Evolutionary conservation across 2,888 invertebrate species (phyloP).

Genomic region (Cotesia congregata): DNA sequence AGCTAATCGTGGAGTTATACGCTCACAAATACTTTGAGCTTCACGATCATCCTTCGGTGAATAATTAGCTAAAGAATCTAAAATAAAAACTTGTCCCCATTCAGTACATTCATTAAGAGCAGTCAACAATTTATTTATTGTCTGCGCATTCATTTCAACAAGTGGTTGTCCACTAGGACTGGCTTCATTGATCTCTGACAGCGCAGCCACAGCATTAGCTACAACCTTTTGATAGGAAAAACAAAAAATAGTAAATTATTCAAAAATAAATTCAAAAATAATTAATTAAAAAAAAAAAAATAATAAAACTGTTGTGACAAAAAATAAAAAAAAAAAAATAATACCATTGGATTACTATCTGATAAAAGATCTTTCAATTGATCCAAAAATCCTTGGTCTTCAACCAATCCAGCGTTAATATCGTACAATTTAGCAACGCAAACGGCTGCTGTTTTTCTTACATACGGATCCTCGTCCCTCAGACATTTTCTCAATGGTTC

Average conservation of each 20-base stretch:
- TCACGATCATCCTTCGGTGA: constrained; percentile 96
- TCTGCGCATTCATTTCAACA: constrained; percentile 97
- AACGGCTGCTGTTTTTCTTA: constrained; percentile 98
- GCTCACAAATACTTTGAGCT: constrained; percentile 97
- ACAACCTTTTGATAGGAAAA: constrained; percentile 71
- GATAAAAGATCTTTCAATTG: constrained; percentile 96
- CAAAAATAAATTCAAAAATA: background rate
- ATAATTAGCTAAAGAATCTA: constrained; percentile 98
- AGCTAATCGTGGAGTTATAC: constrained; percentile 96
- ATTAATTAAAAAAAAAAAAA: constrained; percentile 6
- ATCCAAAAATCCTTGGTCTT: constrained; percentile 95
- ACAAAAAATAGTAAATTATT: constrained; percentile 16
- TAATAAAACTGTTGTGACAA: background rate
- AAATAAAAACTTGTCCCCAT: constrained; percentile 98
- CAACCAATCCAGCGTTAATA: constrained; percentile 80
- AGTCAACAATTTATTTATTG: constrained; percentile 97
- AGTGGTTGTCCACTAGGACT: constrained; percentile 94
- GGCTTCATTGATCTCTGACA: constrained; percentile 98
- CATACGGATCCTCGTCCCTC: constrained; percentile 97
- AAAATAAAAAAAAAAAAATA: constrained; percentile 21
- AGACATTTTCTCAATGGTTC: constrained; percentile 96
- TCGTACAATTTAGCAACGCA: constrained; percentile 99
- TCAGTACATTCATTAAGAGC: constrained; percentile 99
- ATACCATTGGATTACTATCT: constrained; percentile 99
- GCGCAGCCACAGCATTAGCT: constrained; percentile 98